Base-by-base conservation (phyloP, 2,113 vertebrate species). In the Brachypodius melanocephalos region DNA sequence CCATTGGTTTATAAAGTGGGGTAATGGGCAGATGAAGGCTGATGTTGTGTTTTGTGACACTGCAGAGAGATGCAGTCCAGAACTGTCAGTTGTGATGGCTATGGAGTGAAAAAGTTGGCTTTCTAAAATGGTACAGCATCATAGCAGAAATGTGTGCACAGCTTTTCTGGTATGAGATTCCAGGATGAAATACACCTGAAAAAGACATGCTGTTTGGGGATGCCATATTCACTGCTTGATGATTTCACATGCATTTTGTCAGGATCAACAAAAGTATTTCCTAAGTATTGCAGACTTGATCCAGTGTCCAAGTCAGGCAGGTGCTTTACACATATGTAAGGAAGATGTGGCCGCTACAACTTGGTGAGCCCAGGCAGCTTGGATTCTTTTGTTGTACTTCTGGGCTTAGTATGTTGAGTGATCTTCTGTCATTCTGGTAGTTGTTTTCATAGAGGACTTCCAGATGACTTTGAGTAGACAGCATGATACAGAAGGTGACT, bases 281-380 rank as follows among this genome's bases (percentile, higher is more conserved):
- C 17, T 31, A 68, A 57, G 46, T 71, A 32, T 72, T 63, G 40
- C 28, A 81, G 78, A 65, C 31, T 43, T 72, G 46, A 58, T 75
- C 36, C 66, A 20, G 17, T 75, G n/a, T 87, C 45, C 0, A 0
- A 82, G 42, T 45, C 32, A 57, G 48, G 31, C 2, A 0, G 9
- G 16, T 79, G 22, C 54, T 65, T 87, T 81, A 68, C 25, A 28
- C 10, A 2, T 26, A 5, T 0, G 3, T 63, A 51, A 65, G 32
- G 32, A 89, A 63, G 14, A 72, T 3, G 2, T 51, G 46, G 46
- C 17, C 28, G 5, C 26, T 85, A 28, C 24, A 79, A 8, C n/a
- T 36, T 57, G 43, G 46, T 85, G n/a, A 66, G 36, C 26, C 12
- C 34, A 62, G 29, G 36, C 43, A 68, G 43, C 36, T 76, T 68